Conservation (phyloP, 2,113 vertebrate genomes). For the Rynchops niger region DNA sequence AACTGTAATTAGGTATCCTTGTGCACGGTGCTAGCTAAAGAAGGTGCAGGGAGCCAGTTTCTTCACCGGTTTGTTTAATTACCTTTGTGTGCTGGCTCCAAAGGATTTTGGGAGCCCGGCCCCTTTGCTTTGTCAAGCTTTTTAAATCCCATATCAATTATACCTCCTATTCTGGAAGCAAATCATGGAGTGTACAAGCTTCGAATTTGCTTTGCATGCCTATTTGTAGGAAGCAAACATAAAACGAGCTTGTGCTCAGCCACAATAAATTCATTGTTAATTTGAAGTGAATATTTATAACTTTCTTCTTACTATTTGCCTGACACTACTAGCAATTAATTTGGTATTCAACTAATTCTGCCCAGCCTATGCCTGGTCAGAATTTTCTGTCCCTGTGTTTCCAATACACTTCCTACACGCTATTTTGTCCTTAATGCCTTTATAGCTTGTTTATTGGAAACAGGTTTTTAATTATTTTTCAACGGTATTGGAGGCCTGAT, state of each 20-base stretch:
- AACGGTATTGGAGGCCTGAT: slow-evolving; percentile 9
- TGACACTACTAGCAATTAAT: slow-evolving; percentile 6
- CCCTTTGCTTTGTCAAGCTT: not conserved
- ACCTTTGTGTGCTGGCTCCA: not conserved
- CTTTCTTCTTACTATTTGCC: slow-evolving; percentile 27
- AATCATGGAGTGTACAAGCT: not conserved
- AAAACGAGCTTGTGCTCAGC: slow-evolving; percentile 26
- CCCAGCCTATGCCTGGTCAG: not conserved
- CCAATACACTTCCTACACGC: not conserved
- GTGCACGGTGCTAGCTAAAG: not conserved
- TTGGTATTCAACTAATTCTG: slow-evolving; percentile 1
- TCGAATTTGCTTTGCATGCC: slow-evolving; percentile 14
- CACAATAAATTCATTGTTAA: slow-evolving; percentile 28
- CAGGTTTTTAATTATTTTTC: slow-evolving; percentile 59
- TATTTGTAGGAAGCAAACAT: slow-evolving; percentile 42
- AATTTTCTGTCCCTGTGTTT: not conserved
- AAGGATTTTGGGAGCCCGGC: not conserved
- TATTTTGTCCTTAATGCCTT: slow-evolving; percentile 40
- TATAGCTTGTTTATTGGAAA: slow-evolving; percentile 57
- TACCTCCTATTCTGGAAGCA: slow-evolving; percentile 21
- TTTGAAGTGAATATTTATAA: slow-evolving; percentile 56
- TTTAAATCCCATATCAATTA: slow-evolving; percentile 34
- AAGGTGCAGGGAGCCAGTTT: not conserved
- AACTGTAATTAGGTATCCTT: slow-evolving; percentile 11
- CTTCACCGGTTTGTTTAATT: not conserved